phyloP scores from a whole-genome alignment of 2,888 invertebrate genomes.

The Heliconius cydno region DNA sequence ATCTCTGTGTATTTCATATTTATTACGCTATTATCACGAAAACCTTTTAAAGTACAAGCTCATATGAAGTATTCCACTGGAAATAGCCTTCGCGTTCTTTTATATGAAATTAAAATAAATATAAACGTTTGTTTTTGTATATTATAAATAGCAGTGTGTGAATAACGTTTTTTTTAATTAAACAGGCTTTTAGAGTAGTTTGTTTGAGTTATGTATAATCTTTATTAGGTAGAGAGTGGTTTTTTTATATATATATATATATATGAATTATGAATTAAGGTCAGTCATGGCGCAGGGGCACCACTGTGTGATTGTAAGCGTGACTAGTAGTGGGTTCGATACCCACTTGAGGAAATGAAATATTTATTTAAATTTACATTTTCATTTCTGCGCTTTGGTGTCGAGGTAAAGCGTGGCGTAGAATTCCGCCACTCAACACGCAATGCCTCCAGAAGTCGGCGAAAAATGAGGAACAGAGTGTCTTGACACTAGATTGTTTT shows the following conservation, averaged over 20 bases:
- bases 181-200: constrained; percentile 7
- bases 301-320: too few relatives aligned
- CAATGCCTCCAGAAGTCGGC: too few relatives aligned
- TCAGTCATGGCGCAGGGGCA: too few relatives aligned
- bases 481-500: not conserved
- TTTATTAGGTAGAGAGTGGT: not conserved
- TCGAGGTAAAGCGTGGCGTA: too few relatives aligned
- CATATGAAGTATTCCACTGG: constrained; percentile 38
- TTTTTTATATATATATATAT: not conserved
- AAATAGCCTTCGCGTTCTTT: constrained; percentile 10
- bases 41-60: constrained; percentile 47
- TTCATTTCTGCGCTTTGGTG: not conserved
- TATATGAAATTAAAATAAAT: constrained; percentile 19
- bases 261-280: not conserved
- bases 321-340: not conserved
- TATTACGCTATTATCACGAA: constrained; percentile 49
- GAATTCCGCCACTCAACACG: too few relatives aligned
- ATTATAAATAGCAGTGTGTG: constrained; percentile 15
- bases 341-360: not conserved
- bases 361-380: too few relatives aligned
- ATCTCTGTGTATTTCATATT: constrained; percentile 48
- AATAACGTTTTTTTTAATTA: constrained; percentile 16
- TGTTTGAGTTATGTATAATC: constrained; percentile 11
- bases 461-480: not conserved
- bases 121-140: constrained; percentile 14